phyloP scores from a whole-genome alignment of 1,140 invertebrate species.

The Pinna nobilis region DNA sequence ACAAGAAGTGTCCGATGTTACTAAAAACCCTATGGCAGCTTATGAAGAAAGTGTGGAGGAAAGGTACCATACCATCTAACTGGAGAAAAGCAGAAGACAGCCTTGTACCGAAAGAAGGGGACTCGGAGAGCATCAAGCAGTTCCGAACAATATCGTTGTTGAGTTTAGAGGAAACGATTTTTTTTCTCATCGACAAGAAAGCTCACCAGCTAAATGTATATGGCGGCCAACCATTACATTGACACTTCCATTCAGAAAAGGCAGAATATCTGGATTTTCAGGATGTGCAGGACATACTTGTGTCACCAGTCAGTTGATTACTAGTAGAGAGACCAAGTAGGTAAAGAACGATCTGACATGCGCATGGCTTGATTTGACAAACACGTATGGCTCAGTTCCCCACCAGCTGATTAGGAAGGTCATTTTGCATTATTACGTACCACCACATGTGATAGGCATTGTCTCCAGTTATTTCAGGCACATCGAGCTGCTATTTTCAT shows the following conservation, averaged over 20 bases:
- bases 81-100: constrained; percentile 38
- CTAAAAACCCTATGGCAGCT: constrained; percentile 24
- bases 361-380: constrained; percentile 27
- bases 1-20: constrained; percentile 38
- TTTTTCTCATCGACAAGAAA: constrained; percentile 30
- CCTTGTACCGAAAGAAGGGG: constrained; percentile 42
- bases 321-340: neutral
- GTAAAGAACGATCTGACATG: constrained; percentile 1
- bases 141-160: constrained; percentile 42
- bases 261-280: constrained; percentile 27
- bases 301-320: constrained; percentile 13
- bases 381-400: constrained; percentile 37
- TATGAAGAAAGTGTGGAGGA: constrained; percentile 23
- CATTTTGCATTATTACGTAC: constrained; percentile 8
- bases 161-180: constrained; percentile 31
- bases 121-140: constrained; percentile 38
- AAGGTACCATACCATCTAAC: constrained; percentile 17
- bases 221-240: constrained; percentile 30
- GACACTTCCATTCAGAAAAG: constrained; percentile 33
- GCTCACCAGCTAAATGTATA: constrained; percentile 27
- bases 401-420: constrained; percentile 20
- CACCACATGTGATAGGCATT: neutral
- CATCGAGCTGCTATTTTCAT: constrained; percentile 4
- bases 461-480: constrained; percentile 2
- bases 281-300: constrained; percentile 22